phyloP scores from a whole-genome alignment of 2,797 vertebrate genomes.

The Typhlichthys subterraneus region DNA sequence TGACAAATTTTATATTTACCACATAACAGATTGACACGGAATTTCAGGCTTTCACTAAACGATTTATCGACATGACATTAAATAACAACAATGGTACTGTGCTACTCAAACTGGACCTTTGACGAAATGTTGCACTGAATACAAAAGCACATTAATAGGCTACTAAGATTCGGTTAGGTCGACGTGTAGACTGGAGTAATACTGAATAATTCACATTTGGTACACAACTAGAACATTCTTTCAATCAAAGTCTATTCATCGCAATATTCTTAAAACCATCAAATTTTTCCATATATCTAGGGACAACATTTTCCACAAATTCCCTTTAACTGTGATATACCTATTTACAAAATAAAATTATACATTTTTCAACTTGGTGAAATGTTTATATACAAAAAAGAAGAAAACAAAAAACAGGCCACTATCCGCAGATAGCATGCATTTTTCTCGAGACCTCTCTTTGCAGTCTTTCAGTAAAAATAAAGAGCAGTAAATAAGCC shows the following conservation, averaged over 20 bases:
- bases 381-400: conserved; percentile 96
- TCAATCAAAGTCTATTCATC: conserved; percentile 95
- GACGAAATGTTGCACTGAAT: conserved; percentile 99
- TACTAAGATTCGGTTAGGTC: conserved; percentile 97
- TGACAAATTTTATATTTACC: conserved; percentile 96
- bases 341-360: conserved; percentile 99
- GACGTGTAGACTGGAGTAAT: conserved; percentile 99
- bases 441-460: conserved; percentile 75
- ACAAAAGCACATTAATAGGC: conserved; percentile 98
- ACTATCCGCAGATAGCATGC: conserved; percentile 87
- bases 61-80: conserved; percentile 99
- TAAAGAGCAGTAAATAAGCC: conserved; percentile 64
- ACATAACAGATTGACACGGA: conserved; percentile 99
- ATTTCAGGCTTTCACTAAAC: conserved; percentile 99
- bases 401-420: conserved; percentile 85
- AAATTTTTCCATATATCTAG: conserved; percentile 91
- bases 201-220: conserved; percentile 99
- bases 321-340: conserved; percentile 92
- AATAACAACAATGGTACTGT: conserved; percentile 98
- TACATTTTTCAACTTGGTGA: conserved; percentile 91
- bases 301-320: conserved; percentile 94
- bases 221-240: conserved; percentile 99
- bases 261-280: conserved; percentile 85
- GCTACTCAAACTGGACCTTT: conserved; percentile 99
- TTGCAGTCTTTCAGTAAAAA: conserved; percentile 84